Conservation (phyloP, 2,888 invertebrate species). For the Alcis repandata region DNA sequence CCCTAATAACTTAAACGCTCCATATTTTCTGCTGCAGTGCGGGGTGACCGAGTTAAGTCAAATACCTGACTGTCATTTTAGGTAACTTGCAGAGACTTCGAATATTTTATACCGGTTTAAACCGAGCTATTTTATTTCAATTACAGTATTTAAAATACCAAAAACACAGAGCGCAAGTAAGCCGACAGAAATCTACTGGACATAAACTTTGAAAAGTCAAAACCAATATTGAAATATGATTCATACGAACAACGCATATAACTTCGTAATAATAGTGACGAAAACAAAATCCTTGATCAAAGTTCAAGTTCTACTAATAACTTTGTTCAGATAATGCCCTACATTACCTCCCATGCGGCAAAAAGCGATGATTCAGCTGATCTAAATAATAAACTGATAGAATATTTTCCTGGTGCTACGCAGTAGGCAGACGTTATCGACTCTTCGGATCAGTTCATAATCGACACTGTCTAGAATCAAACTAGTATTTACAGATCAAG, state of each 20-base stretch:
- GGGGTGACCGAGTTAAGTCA: conserved; percentile 48
- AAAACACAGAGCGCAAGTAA: no score
- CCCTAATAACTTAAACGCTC: conserved; percentile 65
- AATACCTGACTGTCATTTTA: conserved; percentile 48
- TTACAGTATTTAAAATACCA: not conserved
- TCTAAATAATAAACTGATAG: conserved; percentile 25
- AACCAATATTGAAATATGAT: no score
- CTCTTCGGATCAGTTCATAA: conserved; percentile 40
- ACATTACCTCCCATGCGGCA: conserved; percentile 19
- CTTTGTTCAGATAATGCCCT: not conserved
- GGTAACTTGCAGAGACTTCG: conserved; percentile 33
- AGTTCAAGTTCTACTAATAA: not conserved
- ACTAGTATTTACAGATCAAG: conserved; percentile 44
- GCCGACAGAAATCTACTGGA: not conserved
- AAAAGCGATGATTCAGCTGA: conserved; percentile 36
- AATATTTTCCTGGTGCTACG: conserved; percentile 18
- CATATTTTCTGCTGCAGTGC: conserved; percentile 51
- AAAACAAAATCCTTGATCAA: conserved; percentile 3
- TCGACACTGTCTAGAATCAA: conserved; percentile 44
- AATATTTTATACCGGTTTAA: conserved; percentile 18
- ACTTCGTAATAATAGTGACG: not conserved
- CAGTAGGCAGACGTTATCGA: conserved; percentile 43
- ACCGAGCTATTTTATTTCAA: not conserved
- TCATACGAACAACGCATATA: no score
- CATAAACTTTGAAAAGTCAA: no score